A percentile compares a stretch with the other conserved stretches of the same genome.
Evolutionary conservation across 2,113 vertebrate genomes (phyloP).

Genomic region (Odobenus rosmarus): DNA sequence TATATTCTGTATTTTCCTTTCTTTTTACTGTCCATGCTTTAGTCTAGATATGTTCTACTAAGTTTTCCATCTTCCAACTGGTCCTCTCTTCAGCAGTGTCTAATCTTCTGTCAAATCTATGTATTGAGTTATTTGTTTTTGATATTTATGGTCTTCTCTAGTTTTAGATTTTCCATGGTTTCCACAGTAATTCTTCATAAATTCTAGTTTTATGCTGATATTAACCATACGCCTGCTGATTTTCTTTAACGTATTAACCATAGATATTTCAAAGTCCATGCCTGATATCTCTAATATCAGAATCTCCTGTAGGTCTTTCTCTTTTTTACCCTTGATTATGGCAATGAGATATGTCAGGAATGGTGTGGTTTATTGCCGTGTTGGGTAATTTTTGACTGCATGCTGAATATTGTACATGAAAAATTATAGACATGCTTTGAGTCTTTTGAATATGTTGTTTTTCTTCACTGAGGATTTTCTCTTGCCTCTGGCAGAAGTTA

Average conservation of each 20-base stretch:
- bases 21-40: background rate
- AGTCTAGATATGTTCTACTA: background rate
- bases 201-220: background rate
- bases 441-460: background rate
- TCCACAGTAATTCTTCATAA: background rate
- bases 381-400: background rate
- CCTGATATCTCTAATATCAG: background rate
- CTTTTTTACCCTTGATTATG: background rate
- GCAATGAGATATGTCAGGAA: background rate
- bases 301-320: background rate
- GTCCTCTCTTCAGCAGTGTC: background rate
- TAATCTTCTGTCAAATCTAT: background rate
- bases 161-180: background rate
- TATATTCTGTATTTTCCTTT: background rate
- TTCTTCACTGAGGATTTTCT: background rate
- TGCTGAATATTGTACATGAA: background rate
- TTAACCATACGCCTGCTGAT: background rate
- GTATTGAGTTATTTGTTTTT: slow-evolving; percentile 11
- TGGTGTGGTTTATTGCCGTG: background rate
- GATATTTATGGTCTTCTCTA: background rate
- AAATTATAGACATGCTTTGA: background rate
- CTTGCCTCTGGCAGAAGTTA: background rate
- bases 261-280: background rate
- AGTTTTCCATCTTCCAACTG: background rate
- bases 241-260: background rate